Evolutionary conservation across 2,113 vertebrate genomes (phyloP).

Genomic region (Salvelinus fontinalis): DNA sequence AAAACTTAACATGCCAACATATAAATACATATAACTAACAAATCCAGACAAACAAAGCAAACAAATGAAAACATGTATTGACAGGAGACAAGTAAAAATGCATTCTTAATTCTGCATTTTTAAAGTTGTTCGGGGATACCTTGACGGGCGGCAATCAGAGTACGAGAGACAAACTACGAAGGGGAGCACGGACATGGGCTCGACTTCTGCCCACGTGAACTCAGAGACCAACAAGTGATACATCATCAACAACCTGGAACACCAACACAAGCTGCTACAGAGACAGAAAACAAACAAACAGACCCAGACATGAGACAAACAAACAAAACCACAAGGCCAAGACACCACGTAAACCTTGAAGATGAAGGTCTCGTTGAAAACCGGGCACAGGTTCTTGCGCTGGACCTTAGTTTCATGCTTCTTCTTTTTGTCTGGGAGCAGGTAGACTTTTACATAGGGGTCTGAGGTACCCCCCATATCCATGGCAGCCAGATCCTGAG

Average conservation of each 20-base stretch:
- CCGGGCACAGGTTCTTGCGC: conserved; percentile 87
- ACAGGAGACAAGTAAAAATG: conserved; percentile 6
- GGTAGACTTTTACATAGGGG: conserved; percentile 86
- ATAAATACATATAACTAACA: too few relatives aligned
- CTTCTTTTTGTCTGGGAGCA: conserved; percentile 88
- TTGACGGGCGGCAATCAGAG: conserved; percentile 25
- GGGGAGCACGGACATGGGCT: conserved; percentile 15
- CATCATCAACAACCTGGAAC: conserved; percentile 28
- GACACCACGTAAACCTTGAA: conserved; percentile 77
- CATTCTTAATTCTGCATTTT: neutral
- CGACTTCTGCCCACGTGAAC: conserved; percentile 14
- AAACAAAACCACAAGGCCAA: neutral
- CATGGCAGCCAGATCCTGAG: conserved; percentile 85
- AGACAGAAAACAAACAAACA: conserved; percentile 26
- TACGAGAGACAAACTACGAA: conserved; percentile 35
- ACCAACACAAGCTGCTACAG: conserved; percentile 28
- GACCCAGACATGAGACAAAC: neutral
- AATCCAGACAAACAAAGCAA: neutral
- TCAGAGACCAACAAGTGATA: conserved; percentile 22
- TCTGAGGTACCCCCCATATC: conserved; percentile 90
- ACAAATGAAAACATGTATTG: neutral
- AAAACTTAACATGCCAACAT: too few relatives aligned
- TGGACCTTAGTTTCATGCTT: conserved; percentile 90
- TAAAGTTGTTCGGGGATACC: conserved; percentile 16
- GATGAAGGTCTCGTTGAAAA: conserved; percentile 86